Percentiles rank a stretch among this genome's conserved stretches.
Evolutionary conservation across 2,797 vertebrate genomes (phyloP).

Genomic region (Carcharodon carcharias): DNA sequence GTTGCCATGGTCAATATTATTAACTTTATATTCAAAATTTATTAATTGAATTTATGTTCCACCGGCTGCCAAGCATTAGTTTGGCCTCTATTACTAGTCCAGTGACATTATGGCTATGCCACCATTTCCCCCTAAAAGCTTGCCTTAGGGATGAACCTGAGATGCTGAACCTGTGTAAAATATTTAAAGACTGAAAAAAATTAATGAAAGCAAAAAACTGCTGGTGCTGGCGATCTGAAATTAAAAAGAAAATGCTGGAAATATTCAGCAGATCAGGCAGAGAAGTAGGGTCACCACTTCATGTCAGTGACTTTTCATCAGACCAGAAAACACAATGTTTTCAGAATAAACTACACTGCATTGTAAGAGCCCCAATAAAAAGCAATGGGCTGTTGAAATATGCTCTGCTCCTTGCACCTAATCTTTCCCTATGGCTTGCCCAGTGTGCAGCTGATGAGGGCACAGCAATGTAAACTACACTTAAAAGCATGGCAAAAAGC

Average conservation of each 20-base stretch:
- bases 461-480: no score
- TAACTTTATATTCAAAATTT: no score
- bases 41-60: no score
- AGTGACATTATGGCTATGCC: no score
- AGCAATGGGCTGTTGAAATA: background rate
- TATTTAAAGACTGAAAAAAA: background rate
- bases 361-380: background rate
- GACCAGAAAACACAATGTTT: background rate
- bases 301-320: background rate
- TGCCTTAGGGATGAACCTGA: background rate
- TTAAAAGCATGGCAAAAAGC: no score
- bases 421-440: no score
- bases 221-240: background rate
- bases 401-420: background rate
- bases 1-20: no score
- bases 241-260: background rate
- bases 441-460: no score
- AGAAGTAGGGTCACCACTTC: background rate
- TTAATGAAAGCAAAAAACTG: background rate
- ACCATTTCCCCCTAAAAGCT: no score
- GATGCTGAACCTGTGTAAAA: background rate
- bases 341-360: background rate
- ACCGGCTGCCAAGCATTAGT: no score
- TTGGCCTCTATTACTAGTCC: no score
- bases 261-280: background rate